Percentiles rank a stretch among this genome's conserved stretches.
These are phyloP conservation scores for Glyptemys insculpta DNA, from an alignment of 2,797 vertebrate genomes.

Conservation along the genomic window DNA sequence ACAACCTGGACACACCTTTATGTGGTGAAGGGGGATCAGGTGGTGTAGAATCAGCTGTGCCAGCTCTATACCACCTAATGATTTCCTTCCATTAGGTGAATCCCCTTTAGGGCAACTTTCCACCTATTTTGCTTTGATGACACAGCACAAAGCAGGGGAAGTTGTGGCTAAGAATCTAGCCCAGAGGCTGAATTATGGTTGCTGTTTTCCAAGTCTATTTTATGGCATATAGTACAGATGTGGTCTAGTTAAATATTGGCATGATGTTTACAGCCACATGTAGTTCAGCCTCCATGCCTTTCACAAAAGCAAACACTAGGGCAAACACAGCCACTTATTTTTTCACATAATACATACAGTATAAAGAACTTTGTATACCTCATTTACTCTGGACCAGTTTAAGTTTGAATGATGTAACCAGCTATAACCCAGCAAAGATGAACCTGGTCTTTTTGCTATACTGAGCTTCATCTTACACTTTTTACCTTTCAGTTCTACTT, in stretches of 20 bases:
- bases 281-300: neutral
- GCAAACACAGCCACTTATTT: neutral
- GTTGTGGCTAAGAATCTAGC: neutral
- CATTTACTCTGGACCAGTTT: neutral
- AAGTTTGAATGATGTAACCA: fast-evolving
- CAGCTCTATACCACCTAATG: neutral
- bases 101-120: neutral
- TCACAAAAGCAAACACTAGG: neutral
- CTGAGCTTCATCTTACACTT: neutral
- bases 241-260: neutral
- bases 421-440: fast-evolving
- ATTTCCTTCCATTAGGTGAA: neutral
- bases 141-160: neutral
- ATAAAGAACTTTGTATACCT: fast-evolving
- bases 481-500: neutral
- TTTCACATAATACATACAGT: neutral
- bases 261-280: fast-evolving
- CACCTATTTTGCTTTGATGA: neutral
- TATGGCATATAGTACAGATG: neutral
- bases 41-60: neutral
- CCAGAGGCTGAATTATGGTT: neutral
- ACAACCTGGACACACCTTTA: no score
- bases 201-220: neutral
- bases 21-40: no score
- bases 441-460: neutral